Evolutionary conservation across 2,888 invertebrate genomes (phyloP).

Genomic region (Oithona nana): DNA sequence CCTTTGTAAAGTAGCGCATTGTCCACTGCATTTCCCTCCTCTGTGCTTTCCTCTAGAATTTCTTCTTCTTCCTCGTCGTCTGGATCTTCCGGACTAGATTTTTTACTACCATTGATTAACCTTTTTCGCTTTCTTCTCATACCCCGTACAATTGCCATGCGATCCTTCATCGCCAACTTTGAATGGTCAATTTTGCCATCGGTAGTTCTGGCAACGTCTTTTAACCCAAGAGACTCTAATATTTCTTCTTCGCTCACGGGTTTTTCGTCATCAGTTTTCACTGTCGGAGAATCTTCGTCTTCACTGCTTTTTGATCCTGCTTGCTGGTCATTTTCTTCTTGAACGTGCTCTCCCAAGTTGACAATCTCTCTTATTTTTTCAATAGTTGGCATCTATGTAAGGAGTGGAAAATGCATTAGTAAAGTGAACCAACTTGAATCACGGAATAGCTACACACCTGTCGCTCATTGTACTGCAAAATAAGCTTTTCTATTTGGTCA

Average conservation of each 20-base stretch:
- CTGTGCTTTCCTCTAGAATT: background rate
- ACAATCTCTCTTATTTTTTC: background rate
- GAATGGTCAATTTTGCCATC: background rate
- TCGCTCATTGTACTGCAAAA: background rate
- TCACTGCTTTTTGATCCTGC: background rate
- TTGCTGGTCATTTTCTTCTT: background rate
- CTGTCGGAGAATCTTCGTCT: background rate
- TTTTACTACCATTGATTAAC: background rate
- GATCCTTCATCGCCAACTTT: background rate
- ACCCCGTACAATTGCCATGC: background rate
- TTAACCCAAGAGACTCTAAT: background rate
- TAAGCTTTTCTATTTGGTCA: background rate
- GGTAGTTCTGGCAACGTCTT: background rate
- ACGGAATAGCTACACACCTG: background rate
- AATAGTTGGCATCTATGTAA: background rate
- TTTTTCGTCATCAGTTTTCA: background rate
- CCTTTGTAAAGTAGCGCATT: background rate
- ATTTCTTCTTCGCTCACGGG: background rate
- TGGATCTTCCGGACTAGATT: background rate
- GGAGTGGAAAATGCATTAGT: no score
- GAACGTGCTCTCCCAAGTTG: background rate
- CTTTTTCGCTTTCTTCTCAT: background rate
- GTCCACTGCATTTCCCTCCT: background rate
- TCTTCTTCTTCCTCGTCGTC: background rate
- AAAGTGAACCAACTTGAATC: no score